Percentiles rank a stretch among this genome's conserved stretches.
These are phyloP conservation scores for Astreopora myriophthalma DNA, from an alignment of 64 coral and sea anemone species.

Conservation along the genomic window DNA sequence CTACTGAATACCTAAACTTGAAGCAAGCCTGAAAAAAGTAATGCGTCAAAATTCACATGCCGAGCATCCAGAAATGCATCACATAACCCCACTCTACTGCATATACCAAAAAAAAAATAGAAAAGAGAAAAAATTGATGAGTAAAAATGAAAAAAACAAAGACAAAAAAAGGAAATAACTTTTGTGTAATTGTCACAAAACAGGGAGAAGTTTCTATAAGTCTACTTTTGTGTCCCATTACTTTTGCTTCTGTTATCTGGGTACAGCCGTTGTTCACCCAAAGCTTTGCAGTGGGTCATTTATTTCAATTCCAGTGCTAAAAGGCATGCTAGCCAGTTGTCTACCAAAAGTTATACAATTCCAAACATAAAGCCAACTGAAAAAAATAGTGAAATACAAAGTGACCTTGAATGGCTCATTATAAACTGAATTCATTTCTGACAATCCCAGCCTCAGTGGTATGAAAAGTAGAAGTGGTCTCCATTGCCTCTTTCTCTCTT, in stretches of 20 bases:
- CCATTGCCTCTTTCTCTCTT: constrained; percentile 60
- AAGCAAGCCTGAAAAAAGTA: constrained; percentile 94
- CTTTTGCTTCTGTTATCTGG: background rate
- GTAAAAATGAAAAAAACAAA: too few relatives aligned
- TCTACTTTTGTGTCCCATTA: background rate
- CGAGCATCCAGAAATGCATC: too few relatives aligned
- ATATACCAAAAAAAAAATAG: too few relatives aligned
- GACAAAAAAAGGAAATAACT: too few relatives aligned
- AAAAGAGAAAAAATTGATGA: too few relatives aligned
- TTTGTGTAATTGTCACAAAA: background rate
- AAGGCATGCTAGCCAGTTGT: background rate
- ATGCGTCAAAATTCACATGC: too few relatives aligned
- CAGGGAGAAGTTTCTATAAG: background rate
- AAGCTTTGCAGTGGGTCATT: too few relatives aligned
- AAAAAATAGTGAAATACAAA: too few relatives aligned
- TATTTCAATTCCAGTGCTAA: background rate
- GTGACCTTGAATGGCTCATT: constrained; percentile 90
- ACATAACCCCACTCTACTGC: too few relatives aligned
- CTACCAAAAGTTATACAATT: too few relatives aligned
- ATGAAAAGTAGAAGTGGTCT: constrained; percentile 94
- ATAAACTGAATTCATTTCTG: constrained; percentile 94
- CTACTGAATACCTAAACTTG: constrained; percentile 88
- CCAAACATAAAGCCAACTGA: too few relatives aligned
- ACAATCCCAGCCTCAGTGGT: constrained; percentile 89
- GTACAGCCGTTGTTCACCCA: background rate